Conservation (phyloP, 2,888 invertebrate genomes). For the Zele albiditarsus region DNA sequence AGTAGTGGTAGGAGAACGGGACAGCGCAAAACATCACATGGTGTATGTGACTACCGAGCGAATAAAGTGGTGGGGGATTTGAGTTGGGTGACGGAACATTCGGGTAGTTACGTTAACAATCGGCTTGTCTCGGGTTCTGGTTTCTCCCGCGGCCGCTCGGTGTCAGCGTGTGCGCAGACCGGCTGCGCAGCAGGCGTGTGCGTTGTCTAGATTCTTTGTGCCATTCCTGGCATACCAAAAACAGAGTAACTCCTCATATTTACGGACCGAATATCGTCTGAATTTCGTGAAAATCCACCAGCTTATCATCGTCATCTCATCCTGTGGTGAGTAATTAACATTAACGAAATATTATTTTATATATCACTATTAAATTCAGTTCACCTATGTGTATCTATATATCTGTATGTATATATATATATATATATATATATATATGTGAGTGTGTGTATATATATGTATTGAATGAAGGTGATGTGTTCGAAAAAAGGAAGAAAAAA, state of each 20-base stretch:
- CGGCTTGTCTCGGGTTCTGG: slow-evolving; percentile 69
- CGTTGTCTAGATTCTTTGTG: slow-evolving; percentile 98
- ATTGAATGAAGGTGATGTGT: slow-evolving; percentile 6
- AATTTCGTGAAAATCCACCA: slow-evolving; percentile 67
- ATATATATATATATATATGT: slow-evolving; percentile 34
- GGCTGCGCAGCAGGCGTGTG: slow-evolving; percentile 88
- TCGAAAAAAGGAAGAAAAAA: slow-evolving; percentile 38
- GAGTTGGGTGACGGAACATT: slow-evolving; percentile 51
- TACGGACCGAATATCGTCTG: slow-evolving; percentile 72
- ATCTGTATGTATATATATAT: neutral
- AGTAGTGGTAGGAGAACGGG: slow-evolving; percentile 33
- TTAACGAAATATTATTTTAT: slow-evolving; percentile 55
- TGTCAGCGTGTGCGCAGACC: slow-evolving; percentile 86
- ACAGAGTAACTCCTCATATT: slow-evolving; percentile 75
- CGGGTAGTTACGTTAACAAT: slow-evolving; percentile 54
- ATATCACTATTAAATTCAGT: neutral
- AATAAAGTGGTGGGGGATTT: slow-evolving; percentile 15
- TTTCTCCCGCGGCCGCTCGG: slow-evolving; percentile 76
- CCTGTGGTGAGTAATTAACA: slow-evolving; percentile 81
- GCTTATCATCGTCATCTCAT: slow-evolving; percentile 73
- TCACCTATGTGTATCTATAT: neutral
- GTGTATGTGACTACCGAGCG: slow-evolving; percentile 1
- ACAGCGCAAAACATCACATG: slow-evolving; percentile 33
- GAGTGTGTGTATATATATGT: neutral
- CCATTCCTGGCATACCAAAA: slow-evolving; percentile 96